Evolutionary conservation across 2,888 invertebrate species (phyloP), one percentile per base, ranked within the genome.

Genomic region (Cetonia aurata): DNA sequence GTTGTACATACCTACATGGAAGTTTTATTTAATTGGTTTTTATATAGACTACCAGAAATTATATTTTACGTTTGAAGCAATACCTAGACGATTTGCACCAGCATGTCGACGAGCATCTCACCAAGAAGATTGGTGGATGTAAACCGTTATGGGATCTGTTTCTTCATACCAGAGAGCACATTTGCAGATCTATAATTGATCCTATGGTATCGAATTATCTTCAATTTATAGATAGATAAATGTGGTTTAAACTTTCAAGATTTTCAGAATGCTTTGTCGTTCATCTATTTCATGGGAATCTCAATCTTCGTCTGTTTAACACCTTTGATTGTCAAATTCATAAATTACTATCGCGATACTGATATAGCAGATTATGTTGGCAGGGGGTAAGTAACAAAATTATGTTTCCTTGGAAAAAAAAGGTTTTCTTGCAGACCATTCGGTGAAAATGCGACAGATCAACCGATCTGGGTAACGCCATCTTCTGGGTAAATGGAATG

Each of bases 131-230:
- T 17, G 71, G 62, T 8, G 46, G 37, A 48, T 71, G 71, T 31
- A 62, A 55, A 25, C 71, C 71, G 8, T 17, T 71, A 4, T 71
- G 71, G 71, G 68, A 71, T 46, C 13, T 68, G 6, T 71, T 71
- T 25, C 42, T 55, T 19, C 55, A 60, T 50, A 4, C 56, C 10
- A 60, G 71, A 25, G n/a, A 59, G 12, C 65, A 71, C 46, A 31
- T 68, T 37, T 71, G 71, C 37, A 50, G 62, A 65, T 31, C 33
- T 9, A 44, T 65, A 12, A 41, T 71, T 15, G 68, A 71, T 37
- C 62, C 71, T 37, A 17, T 68, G 65, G 71, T 71, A n/a, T n/a
- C n/a, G n/a, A 70, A 1, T 46, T 3, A 15, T 6, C 33, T 13
- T 13, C 9, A n/a, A n/a, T 67, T 19, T 9, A 4, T 12, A 12